Base-by-base conservation (phyloP, 2,888 invertebrate species). In the Timema podura region DNA sequence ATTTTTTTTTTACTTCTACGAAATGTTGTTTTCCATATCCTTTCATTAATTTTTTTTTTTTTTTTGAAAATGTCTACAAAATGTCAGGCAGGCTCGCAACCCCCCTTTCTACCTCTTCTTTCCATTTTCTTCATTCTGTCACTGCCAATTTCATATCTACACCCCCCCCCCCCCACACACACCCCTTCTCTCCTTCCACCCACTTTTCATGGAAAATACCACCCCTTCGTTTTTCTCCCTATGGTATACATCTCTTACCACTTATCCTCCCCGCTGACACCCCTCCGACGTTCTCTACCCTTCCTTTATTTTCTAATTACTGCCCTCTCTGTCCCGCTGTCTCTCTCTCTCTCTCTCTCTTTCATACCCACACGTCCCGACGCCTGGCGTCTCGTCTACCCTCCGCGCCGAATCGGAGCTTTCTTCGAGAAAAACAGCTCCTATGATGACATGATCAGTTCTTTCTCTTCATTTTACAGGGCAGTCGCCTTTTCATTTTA, bases 241-340 rank as follows among this genome's bases (percentile, higher is more conserved):
- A 61, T 61, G 61, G 61, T 61, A 30, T 61, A 61, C 61, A 61
- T 61, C 61, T 44, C 61, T 61, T 61, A 30, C 61, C 45, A 61
- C 61, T 61, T 61, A 61, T 30, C 61, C 61, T 59, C 61, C 67
- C 71, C 67, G 70, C 68, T 67, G 67, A 69, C 30, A 61, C 61
- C 61, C 61, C 45, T 16, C 61, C 61, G 67, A 64, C 70, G 30
- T 61, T 45, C 61, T 61, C 61, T 57, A 46, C 70, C n/a, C 6
- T 46, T 68, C 70, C 71, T 72, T 74, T 74, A 71, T 72, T 74
- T 74, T 74, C 74, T 74, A 74, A 74, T 74, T 74, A 74, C 71
- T 72, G 71, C 72, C 71, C 72, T 72, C 72, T 74, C 74, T 71
- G 65, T 73, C 73, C 66, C 49, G 46, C 68, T 54, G 68, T 54